Percentiles rank a stretch among this genome's conserved stretches.
Conservation (phyloP, 2,113 vertebrate genomes). For the Microtus montanus region DNA sequence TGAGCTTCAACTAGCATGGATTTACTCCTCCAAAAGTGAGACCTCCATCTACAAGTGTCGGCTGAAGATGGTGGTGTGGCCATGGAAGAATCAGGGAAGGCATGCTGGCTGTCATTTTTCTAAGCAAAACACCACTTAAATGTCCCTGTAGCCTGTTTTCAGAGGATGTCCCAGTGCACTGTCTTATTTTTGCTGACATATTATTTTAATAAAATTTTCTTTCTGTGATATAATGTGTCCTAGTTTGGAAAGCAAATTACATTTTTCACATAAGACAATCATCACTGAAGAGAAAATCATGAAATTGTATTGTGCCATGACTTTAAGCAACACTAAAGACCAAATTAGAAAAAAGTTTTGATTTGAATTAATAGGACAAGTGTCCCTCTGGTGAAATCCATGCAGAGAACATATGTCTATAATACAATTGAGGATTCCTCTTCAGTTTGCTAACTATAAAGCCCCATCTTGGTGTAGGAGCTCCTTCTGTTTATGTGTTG, state of each 20-base stretch:
- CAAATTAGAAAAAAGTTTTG: background rate
- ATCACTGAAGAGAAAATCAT: background rate
- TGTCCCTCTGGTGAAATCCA: background rate
- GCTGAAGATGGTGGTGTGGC: background rate
- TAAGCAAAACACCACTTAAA: no score
- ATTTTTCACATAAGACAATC: background rate
- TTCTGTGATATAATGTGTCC: background rate
- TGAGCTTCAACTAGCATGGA: background rate
- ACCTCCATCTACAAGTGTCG: rapidly evolving
- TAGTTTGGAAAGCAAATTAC: background rate
- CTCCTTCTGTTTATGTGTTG: no score
- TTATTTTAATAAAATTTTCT: background rate
- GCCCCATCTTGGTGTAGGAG: background rate
- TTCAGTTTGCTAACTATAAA: background rate
- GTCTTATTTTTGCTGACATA: background rate
- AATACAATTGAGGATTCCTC: background rate
- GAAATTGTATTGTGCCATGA: background rate
- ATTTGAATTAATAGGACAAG: background rate
- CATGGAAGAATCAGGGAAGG: background rate
- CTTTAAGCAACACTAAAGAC: background rate
- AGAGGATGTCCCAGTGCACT: background rate
- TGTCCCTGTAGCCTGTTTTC: background rate
- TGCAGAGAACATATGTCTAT: background rate
- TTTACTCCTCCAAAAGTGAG: background rate
- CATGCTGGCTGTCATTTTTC: background rate